Base-by-base conservation (phyloP, 2,113 vertebrate genomes). In the Motacilla tschutschensis region DNA sequence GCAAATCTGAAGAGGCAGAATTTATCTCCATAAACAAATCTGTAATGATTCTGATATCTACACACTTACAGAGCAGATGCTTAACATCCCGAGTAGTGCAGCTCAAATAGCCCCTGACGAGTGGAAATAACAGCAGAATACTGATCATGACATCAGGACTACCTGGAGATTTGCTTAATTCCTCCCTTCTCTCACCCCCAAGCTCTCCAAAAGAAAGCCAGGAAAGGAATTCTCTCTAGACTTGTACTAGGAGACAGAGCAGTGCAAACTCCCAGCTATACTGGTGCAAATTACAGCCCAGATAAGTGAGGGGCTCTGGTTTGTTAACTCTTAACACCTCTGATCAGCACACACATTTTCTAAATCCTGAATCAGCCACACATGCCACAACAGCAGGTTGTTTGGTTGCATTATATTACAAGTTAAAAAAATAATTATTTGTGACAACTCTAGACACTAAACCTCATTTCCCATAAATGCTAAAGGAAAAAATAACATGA, bases 401-500 rank as follows among this genome's bases (percentile, higher is more conserved):
- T 57, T 92, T 90, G 92, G 78, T 77, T 91, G 95, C 71, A 72
- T 84, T 94, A 85, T 29, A 92, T 74, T 85, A 92, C 92, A 95
- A 94, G 75, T 59, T 66, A 88, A 28, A 66, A 48, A 44, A 40
- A 79, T 90, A 51, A 8, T 87, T 95, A 83, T 94, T 97, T 96
- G 95, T 95, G 94, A 86, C 74, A 94, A 63, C 62, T 95, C 92
- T 85, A 79, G 86, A 94, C 93, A 95, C 87, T 94, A 95, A 96
- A 96, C 83, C 87, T 95, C 95, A 96, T 95, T 96, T 95, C 89
- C 95, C 83, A 81, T 87, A 92, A 96, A 90, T 25, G 76, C 92
- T 91, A 91, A 96, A 95, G 91, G 91, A 91, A 97, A 57, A 94
- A 92, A 91, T 94, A 96, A 93, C 83, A 87, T 6, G 7, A 95